Evolutionary conservation across 64 coral and sea anemone species (phyloP).

Genomic region (Cladopsammia gracilis): DNA sequence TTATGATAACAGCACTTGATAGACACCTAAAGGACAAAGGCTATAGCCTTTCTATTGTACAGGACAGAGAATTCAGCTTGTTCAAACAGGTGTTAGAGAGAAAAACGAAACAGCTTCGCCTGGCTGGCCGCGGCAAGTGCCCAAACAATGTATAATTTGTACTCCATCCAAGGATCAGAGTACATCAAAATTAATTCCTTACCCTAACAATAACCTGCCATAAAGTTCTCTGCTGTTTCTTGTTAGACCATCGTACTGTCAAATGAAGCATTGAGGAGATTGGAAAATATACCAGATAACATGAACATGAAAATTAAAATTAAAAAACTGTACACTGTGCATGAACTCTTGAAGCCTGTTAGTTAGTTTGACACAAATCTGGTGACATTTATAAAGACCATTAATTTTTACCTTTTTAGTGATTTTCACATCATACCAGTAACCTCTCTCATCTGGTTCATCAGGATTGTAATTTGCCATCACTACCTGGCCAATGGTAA

Average conservation of each 20-base stretch:
- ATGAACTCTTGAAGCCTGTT: too few relatives aligned
- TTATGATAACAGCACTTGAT: too few relatives aligned
- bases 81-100: too few relatives aligned
- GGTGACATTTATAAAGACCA: too few relatives aligned
- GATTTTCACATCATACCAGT: conserved; percentile 98
- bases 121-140: too few relatives aligned
- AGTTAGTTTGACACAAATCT: too few relatives aligned
- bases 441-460: conserved; percentile 96
- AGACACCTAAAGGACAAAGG: too few relatives aligned
- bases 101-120: too few relatives aligned
- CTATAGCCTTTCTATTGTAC: too few relatives aligned
- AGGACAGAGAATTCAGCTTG: too few relatives aligned
- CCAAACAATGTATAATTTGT: too few relatives aligned
- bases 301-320: neutral
- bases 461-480: conserved; percentile 99
- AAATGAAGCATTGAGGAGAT: neutral
- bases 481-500: conserved; percentile 85
- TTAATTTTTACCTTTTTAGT: conserved; percentile 61
- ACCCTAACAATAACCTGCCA: conserved; percentile 85
- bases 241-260: conserved; percentile 80
- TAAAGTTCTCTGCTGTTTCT: conserved; percentile 85
- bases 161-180: neutral
- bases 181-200: neutral
- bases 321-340: too few relatives aligned
- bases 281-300: neutral